phyloP scores from a whole-genome alignment of 2,797 vertebrate genomes.

The Pterois miles region DNA sequence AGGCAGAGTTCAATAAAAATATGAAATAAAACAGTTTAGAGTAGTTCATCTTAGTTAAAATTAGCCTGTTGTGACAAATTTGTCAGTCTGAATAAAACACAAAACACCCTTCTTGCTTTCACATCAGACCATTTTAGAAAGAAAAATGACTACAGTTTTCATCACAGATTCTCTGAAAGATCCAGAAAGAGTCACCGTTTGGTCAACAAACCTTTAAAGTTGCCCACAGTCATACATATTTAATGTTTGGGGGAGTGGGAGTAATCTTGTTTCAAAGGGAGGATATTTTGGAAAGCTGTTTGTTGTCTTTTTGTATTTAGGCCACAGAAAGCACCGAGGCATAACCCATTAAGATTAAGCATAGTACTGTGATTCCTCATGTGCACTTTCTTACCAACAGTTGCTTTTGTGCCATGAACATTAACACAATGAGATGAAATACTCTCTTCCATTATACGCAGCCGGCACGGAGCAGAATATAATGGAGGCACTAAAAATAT shows the following conservation, averaged over 20 bases:
- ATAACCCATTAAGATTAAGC: slow-evolving; percentile 6
- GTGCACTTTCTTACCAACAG: not conserved
- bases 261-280: not conserved
- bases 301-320: slow-evolving; percentile 29
- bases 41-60: not conserved
- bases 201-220: not conserved
- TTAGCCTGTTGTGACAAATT: not conserved
- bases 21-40: not conserved
- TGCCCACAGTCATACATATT: not conserved
- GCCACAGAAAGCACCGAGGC: slow-evolving; percentile 27
- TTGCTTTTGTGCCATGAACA: slow-evolving; percentile 8
- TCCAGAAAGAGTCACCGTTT: not conserved
- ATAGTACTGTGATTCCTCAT: not conserved
- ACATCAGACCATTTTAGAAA: not conserved
- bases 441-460: not conserved
- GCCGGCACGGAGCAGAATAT: not conserved
- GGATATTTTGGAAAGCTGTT: slow-evolving; percentile 3
- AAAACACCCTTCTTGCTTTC: too few species aligned
- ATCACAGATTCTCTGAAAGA: not conserved
- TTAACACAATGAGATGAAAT: slow-evolving; percentile 9
- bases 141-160: not conserved
- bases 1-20: too few species aligned
- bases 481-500: slow-evolving; percentile 17
- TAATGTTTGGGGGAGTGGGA: not conserved
- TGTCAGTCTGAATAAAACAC: not conserved